phyloP scores from a whole-genome alignment of 2,797 vertebrate species.

The Chelmon rostratus region DNA sequence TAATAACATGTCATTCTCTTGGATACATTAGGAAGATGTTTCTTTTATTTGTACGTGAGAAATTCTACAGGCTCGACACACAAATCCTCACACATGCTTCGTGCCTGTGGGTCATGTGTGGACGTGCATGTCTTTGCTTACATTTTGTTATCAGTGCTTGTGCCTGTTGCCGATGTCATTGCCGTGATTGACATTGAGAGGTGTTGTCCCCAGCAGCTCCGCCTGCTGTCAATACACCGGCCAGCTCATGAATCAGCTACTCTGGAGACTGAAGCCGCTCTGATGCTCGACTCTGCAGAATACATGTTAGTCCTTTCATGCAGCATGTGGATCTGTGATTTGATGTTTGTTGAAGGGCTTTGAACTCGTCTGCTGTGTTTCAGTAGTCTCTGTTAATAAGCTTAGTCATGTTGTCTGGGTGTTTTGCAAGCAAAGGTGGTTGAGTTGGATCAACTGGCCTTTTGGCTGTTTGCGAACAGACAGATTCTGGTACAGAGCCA shows the following conservation, averaged over 20 bases:
- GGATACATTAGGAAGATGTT: conserved; percentile 2
- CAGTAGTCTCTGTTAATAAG: conserved; percentile 10
- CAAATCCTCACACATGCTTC: neutral
- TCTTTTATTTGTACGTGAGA: conserved; percentile 9
- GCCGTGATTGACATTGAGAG: conserved; percentile 61
- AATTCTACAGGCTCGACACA: conserved; percentile 16
- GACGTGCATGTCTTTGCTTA: neutral
- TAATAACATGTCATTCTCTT: conserved; percentile 13
- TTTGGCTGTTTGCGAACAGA: conserved; percentile 29
- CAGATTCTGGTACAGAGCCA: conserved; percentile 9
- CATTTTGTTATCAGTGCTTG: neutral
- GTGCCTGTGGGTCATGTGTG: neutral
- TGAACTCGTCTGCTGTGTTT: conserved; percentile 23
- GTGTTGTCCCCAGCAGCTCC: conserved; percentile 42
- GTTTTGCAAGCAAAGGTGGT: conserved; percentile 6
- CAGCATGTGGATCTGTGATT: conserved; percentile 30
- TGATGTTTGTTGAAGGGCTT: conserved; percentile 36
- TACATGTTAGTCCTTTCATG: conserved; percentile 33
- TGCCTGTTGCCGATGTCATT: conserved; percentile 53
- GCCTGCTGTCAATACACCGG: conserved; percentile 51
- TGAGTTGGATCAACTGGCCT: neutral
- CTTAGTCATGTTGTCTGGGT: conserved; percentile 4
- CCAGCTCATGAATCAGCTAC: conserved; percentile 69
- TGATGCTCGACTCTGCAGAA: conserved; percentile 48
- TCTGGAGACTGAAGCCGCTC: conserved; percentile 48